Conservation (phyloP, 2,797 vertebrate genomes). For the Lepidocolaptes lacrymiger region DNA sequence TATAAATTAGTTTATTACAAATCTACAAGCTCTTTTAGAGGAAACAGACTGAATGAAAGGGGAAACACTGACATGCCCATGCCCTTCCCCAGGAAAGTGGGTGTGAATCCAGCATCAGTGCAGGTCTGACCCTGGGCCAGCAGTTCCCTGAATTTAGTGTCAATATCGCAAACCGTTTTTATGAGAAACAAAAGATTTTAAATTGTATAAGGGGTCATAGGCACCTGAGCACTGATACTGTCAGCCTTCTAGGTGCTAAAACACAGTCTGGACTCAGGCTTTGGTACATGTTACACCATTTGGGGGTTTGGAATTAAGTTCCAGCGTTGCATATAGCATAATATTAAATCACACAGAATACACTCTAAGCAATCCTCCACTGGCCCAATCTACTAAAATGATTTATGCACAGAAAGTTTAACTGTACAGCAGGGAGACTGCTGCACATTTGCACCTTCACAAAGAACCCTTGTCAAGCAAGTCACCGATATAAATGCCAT, state of each 20-base stretch:
- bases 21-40: neutral
- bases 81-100: neutral
- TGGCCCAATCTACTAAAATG: slow-evolving; percentile 59
- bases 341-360: slow-evolving; percentile 52
- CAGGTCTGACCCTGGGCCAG: neutral
- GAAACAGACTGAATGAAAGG: neutral
- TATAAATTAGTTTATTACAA: neutral
- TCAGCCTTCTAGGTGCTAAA: neutral
- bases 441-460: slow-evolving; percentile 40
- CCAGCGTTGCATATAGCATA: neutral
- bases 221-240: neutral
- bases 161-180: neutral
- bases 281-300: slow-evolving; percentile 4
- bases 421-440: slow-evolving; percentile 49
- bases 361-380: slow-evolving; percentile 55
- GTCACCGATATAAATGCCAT: slow-evolving; percentile 36
- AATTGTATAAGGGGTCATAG: neutral
- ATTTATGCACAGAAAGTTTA: slow-evolving; percentile 61
- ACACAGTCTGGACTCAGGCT: neutral
- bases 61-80: neutral
- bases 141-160: neutral
- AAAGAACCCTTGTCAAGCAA: slow-evolving; percentile 54
- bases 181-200: neutral
- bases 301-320: slow-evolving; percentile 36
- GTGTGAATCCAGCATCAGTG: neutral